Evolutionary conservation across 2,113 vertebrate species (phyloP), one percentile per base, ranked within the genome.

Genomic region (Grammomys dolichurus): DNA sequence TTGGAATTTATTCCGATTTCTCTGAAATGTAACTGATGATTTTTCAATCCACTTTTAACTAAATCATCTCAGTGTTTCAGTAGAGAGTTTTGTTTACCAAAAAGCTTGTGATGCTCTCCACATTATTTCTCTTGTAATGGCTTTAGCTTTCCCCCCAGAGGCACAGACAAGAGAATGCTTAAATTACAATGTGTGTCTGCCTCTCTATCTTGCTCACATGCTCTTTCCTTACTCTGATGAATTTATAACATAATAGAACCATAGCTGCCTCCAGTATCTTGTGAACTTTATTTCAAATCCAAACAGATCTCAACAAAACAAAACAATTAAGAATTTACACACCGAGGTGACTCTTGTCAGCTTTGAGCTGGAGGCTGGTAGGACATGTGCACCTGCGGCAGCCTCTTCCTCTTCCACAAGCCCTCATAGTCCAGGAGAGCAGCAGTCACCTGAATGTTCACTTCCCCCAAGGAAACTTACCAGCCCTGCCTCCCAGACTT

Each of bases 1-100:
- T 95, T 70, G 70, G 63, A 94, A 95, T 95, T 97, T 90, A 90
- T 96, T 97, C 78, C 92, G 19, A 89, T 97, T 96, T 95, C 80
- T 95, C 87, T 88, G 67, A 96, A 97, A 95, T 85, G 76, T 31
- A 89, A 43, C 93, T 92, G 90, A 95, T 92, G 58, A 86, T 94
- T 70, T 95, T 95, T 89, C 88, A 97, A 65, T 77, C 92, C 90
- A 92, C 86, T 95, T 94, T 94, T 94, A 95, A 95, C 90, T 95
- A 95, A 97, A 95, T 96, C 78, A 95, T 96, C 90, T 88, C 65
- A 93, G 95, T 89, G 67, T 91, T 96, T 92, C 56, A n/a, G 43
- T 43, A 90, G 87, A 93, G 84, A 81, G 43, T 82, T 96, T 93
- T 96, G 87, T 93, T 96, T 96, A 89, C 48, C 65, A 96, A 92